Percentiles rank a stretch among this genome's conserved stretches.
These are phyloP conservation scores for Stictocephala bisonia DNA, from an alignment of 2,888 invertebrate species.

Conservation along the genomic window DNA sequence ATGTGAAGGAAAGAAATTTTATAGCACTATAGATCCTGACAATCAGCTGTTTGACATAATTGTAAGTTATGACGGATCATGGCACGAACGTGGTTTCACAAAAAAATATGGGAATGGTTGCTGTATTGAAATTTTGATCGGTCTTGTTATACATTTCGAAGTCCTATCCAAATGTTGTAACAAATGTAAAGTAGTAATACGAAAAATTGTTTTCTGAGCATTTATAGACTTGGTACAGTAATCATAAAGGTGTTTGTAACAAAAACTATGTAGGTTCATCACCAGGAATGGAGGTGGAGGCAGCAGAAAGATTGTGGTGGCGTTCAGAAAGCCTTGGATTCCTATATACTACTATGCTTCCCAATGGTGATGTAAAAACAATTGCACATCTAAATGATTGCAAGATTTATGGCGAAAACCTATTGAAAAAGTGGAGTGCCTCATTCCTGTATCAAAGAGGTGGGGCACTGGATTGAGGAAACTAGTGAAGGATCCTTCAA, in stretches of 20 bases:
- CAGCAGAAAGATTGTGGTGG: slow-evolving; percentile 48
- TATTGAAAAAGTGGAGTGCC: slow-evolving; percentile 47
- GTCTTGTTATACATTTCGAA: slow-evolving; percentile 53
- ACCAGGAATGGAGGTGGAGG: slow-evolving; percentile 52
- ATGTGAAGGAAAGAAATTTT: background rate
- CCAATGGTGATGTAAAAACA: slow-evolving; percentile 47
- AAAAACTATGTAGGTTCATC: slow-evolving; percentile 52
- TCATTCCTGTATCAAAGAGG: slow-evolving; percentile 48
- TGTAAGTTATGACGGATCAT: no score
- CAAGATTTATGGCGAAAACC: slow-evolving; percentile 23
- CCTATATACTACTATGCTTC: slow-evolving; percentile 46
- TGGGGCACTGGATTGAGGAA: slow-evolving; percentile 46
- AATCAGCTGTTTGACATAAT: no score
- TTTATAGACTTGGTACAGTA: slow-evolving; percentile 49
- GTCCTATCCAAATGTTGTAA: slow-evolving; percentile 54
- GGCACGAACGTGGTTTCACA: no score
- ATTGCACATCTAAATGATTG: slow-evolving; percentile 30
- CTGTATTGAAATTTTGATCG: slow-evolving; percentile 49
- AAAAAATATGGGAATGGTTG: no score
- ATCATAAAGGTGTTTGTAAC: slow-evolving; percentile 48
- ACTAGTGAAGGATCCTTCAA: background rate
- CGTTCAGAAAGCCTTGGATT: slow-evolving; percentile 35
- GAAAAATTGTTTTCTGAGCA: slow-evolving; percentile 47
- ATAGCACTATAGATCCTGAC: background rate
- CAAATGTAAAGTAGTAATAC: slow-evolving; percentile 46